phyloP scores from a whole-genome alignment of 2,888 invertebrate genomes.

The Venustoraphidia nigricollis region DNA sequence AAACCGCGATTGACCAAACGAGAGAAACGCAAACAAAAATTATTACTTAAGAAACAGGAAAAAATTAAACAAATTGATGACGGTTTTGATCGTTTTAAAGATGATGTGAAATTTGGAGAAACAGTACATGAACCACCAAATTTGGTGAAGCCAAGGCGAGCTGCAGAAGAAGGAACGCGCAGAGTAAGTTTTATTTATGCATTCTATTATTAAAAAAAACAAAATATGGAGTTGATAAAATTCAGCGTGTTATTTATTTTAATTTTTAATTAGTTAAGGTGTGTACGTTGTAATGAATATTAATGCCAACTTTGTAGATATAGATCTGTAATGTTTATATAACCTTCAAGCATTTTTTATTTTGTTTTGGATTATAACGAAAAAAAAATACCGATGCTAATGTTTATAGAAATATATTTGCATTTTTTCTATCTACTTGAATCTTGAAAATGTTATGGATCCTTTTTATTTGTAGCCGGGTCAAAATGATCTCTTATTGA shows the following conservation, averaged over 20 bases:
- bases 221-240: too few relatives aligned
- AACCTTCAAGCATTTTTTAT: too few relatives aligned
- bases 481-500: constrained; percentile 42
- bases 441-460: neutral
- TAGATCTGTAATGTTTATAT: constrained; percentile 1
- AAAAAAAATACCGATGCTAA: neutral
- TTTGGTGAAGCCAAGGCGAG: constrained; percentile 36
- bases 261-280: too few relatives aligned
- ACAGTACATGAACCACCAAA: constrained; percentile 56
- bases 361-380: too few relatives aligned
- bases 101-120: constrained; percentile 60
- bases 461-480: constrained; percentile 39
- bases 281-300: too few relatives aligned
- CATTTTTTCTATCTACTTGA: constrained; percentile 5
- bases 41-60: constrained; percentile 29
- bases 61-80: constrained; percentile 21
- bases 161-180: constrained; percentile 26
- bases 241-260: too few relatives aligned
- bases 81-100: constrained; percentile 35
- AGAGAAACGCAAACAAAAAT: constrained; percentile 36
- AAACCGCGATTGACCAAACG: constrained; percentile 29
- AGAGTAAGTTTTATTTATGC: constrained; percentile 22
- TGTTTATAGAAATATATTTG: constrained; percentile 1
- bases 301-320: neutral
- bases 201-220: neutral